A percentile compares a stretch with the other conserved stretches of the same genome.
Conservation (phyloP, 2,888 invertebrate species). For the Xanthorhoe designata region DNA sequence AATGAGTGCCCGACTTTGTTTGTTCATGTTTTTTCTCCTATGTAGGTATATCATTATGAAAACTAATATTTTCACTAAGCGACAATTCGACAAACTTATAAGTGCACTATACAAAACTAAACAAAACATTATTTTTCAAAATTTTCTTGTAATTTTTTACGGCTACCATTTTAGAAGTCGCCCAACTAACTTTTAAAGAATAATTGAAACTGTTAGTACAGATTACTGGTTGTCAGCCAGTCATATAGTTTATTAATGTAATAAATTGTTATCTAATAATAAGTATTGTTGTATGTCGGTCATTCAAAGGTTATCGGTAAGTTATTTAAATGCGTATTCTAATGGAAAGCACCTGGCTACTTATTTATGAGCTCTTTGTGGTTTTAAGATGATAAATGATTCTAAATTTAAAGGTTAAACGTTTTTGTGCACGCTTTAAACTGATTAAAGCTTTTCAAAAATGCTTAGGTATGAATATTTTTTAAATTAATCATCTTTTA, state of each 20-base stretch:
- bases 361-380: slow-evolving; percentile 26
- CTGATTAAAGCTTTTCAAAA: background rate
- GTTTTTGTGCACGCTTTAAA: slow-evolving; percentile 8
- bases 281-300: background rate
- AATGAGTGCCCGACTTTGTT: background rate
- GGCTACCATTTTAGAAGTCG: too few relatives aligned
- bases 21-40: background rate
- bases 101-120: too few relatives aligned
- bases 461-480: background rate
- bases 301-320: slow-evolving; percentile 34
- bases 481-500: background rate
- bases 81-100: too few relatives aligned
- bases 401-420: slow-evolving; percentile 14
- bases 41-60: background rate
- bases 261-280: background rate
- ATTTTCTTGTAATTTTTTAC: too few relatives aligned
- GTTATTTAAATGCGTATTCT: slow-evolving; percentile 29
- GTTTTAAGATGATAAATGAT: slow-evolving; percentile 28
- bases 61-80: background rate
- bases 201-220: too few relatives aligned
- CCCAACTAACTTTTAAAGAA: too few relatives aligned
- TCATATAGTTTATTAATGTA: background rate
- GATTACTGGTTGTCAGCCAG: too few relatives aligned
- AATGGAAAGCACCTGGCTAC: slow-evolving; percentile 36
- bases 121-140: too few relatives aligned